phyloP scores from a whole-genome alignment of 2,113 vertebrate genomes.

The Vidua macroura region DNA sequence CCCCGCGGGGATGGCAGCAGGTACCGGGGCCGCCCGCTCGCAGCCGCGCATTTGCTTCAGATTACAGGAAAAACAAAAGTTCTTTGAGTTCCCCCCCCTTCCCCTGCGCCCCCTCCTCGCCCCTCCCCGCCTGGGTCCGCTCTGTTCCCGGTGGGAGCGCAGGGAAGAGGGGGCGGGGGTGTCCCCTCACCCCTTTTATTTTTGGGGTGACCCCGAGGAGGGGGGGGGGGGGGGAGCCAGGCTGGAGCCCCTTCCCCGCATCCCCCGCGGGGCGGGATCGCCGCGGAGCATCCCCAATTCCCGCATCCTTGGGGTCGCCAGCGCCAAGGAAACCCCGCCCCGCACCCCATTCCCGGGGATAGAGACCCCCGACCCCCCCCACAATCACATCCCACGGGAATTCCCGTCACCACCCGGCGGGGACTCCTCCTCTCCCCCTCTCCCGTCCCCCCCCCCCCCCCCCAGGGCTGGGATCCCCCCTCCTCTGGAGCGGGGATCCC shows the following conservation, averaged over 20 bases:
- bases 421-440: not conserved
- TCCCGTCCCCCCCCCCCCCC: no score
- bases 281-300: not conserved
- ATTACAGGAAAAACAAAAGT: constrained; percentile 26
- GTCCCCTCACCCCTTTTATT: not conserved
- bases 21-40: not conserved
- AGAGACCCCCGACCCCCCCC: no score
- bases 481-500: not conserved
- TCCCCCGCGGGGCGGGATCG: not conserved
- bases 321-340: not conserved
- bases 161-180: not conserved
- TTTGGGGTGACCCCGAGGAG: not conserved
- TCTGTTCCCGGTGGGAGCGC: not conserved
- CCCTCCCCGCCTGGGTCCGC: not conserved
- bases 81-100: not conserved
- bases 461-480: not conserved
- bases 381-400: not conserved
- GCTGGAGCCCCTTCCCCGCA: not conserved
- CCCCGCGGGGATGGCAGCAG: not conserved
- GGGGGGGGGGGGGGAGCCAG: not conserved
- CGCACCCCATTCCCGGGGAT: not conserved
- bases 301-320: not conserved
- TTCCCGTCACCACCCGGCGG: not conserved
- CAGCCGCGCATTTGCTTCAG: not conserved
- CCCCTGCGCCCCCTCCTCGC: not conserved